These are phyloP conservation scores for Lipophrys pholis DNA, from an alignment of 2,113 vertebrate genomes.

Conservation along the genomic window DNA sequence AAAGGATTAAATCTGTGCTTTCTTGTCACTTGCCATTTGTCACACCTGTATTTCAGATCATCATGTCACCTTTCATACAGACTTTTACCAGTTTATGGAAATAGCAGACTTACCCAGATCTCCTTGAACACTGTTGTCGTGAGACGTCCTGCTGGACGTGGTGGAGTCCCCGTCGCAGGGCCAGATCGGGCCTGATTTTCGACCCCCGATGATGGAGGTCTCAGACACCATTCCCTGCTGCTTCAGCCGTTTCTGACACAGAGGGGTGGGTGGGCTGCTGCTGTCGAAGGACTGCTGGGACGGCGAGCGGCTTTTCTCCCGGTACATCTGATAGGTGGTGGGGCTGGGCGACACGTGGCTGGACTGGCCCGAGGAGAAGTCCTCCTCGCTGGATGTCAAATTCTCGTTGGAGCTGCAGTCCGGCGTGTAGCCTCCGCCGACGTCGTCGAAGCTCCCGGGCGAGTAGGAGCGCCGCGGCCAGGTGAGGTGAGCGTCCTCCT, in stretches of 20 bases:
- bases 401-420: constrained; percentile 99
- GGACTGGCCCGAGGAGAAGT: constrained; percentile 96
- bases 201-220: constrained; percentile 86
- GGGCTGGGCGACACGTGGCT: constrained; percentile 96
- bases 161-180: constrained; percentile 89
- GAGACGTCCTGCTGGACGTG: constrained; percentile 83
- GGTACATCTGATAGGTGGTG: constrained; percentile 88
- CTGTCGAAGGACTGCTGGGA: constrained; percentile 97
- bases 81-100: no score
- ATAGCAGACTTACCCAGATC: constrained; percentile 87
- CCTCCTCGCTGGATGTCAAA: constrained; percentile 97
- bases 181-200: constrained; percentile 92
- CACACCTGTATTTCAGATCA: no score
- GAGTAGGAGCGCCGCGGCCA: constrained; percentile 96
- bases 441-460: constrained; percentile 92
- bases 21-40: no score
- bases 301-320: constrained; percentile 93
- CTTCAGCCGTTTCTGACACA: constrained; percentile 90
- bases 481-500: constrained; percentile 89
- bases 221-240: constrained; percentile 88
- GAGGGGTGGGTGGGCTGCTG: constrained; percentile 94
- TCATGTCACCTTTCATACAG: no score
- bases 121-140: constrained; percentile 90
- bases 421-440: constrained; percentile 94
- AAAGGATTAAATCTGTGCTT: no score